Conservation (phyloP, 2,797 vertebrate genomes). For the Tokudaia tokunoshimensis region DNA sequence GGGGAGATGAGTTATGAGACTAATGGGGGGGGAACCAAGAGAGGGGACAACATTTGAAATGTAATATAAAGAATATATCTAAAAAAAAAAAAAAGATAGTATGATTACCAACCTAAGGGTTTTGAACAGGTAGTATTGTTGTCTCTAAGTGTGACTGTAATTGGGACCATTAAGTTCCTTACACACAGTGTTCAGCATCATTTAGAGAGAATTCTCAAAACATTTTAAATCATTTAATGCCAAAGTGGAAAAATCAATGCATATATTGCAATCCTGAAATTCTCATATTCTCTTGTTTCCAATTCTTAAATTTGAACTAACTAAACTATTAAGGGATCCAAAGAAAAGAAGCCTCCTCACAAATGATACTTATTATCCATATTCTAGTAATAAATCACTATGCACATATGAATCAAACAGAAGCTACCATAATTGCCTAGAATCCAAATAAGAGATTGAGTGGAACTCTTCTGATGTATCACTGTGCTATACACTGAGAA, state of each 20-base stretch:
- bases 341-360: not conserved
- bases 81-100: conserved; percentile 17
- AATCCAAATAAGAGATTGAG: not conserved
- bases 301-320: not conserved
- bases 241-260: not conserved
- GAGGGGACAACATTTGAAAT: too few species aligned
- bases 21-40: too few species aligned
- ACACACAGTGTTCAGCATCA: not conserved
- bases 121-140: conserved; percentile 39
- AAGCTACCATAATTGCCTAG: not conserved
- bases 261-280: not conserved
- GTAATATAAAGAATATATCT: too few species aligned
- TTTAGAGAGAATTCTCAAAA: conserved; percentile 31
- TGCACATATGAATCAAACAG: not conserved
- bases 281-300: not conserved
- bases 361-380: conserved; percentile 34
- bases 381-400: conserved; percentile 9
- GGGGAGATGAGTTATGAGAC: too few species aligned
- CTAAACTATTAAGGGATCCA: conserved; percentile 2
- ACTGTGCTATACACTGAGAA: not conserved
- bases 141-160: conserved; percentile 49
- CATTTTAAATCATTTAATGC: conserved; percentile 4
- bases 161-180: conserved; percentile 38
- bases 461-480: not conserved
- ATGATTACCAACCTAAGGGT: conserved; percentile 42